Evolutionary conservation across 2,888 invertebrate genomes (phyloP).

Genomic region (Oconnorella tubifera): DNA sequence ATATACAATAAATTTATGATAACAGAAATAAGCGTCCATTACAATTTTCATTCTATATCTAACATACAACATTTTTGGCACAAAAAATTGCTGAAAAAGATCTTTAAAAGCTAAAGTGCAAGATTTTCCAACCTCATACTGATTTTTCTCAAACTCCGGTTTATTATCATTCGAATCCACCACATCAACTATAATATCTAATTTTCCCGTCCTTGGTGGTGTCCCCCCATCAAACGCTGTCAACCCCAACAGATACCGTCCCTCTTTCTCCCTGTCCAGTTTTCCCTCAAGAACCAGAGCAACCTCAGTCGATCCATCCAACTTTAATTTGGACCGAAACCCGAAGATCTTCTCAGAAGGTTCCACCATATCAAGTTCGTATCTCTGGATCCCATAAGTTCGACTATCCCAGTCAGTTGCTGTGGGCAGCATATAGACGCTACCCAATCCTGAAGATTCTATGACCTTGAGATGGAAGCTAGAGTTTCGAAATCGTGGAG

Average conservation of each 20-base stretch:
- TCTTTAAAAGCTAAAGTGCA: no score
- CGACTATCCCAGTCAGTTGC: constrained; percentile 36
- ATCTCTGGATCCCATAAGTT: constrained; percentile 26
- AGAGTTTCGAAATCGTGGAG: constrained; percentile 28
- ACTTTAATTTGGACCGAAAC: constrained; percentile 1
- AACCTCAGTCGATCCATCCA: not conserved
- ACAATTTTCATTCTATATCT: no score
- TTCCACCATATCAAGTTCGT: constrained; percentile 24
- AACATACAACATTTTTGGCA: no score
- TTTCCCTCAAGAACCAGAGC: constrained; percentile 25
- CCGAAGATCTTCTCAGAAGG: not conserved
- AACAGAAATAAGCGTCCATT: no score
- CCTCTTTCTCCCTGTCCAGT: constrained; percentile 31
- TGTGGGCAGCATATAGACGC: constrained; percentile 30
- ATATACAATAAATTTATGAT: no score
- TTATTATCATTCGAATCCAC: constrained; percentile 35
- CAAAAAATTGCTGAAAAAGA: no score
- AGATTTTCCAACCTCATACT: constrained; percentile 23
- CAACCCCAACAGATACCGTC: constrained; percentile 24
- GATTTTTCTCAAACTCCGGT: constrained; percentile 29
- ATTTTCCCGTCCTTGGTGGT: constrained; percentile 16
- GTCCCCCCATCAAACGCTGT: constrained; percentile 24
- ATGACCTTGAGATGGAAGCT: constrained; percentile 27
- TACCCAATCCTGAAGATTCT: constrained; percentile 30
- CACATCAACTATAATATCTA: constrained; percentile 27